These are phyloP conservation scores for Diadegma fenestrale DNA, from an alignment of 2,888 invertebrate species.

Conservation along the genomic window DNA sequence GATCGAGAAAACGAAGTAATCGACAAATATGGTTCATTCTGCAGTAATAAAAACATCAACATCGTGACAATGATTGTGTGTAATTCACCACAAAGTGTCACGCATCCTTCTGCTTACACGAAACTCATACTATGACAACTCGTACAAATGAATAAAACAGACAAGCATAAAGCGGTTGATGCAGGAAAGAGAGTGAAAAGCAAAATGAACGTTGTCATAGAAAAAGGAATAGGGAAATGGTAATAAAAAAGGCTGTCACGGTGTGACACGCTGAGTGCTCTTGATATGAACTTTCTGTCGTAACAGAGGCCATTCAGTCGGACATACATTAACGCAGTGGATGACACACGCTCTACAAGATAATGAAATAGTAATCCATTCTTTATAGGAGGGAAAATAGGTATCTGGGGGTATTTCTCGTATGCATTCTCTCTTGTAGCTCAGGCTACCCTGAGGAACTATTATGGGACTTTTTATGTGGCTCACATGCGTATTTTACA, in stretches of 20 bases:
- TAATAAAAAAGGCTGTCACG: not conserved
- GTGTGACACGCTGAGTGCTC: not conserved
- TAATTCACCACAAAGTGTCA: not conserved
- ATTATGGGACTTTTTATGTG: not conserved
- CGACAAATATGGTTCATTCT: not conserved
- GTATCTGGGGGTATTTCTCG: conserved; percentile 8
- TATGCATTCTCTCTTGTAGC: not conserved
- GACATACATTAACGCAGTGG: not conserved
- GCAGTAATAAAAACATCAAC: not conserved
- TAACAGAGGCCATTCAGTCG: conserved; percentile 1
- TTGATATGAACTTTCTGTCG: not conserved
- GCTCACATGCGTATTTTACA: not conserved
- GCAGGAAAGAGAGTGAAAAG: not conserved
- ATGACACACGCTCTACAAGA: not conserved
- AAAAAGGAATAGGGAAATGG: not conserved
- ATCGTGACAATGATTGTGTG: not conserved
- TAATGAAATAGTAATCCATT: conserved; percentile 6
- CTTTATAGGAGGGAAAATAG: conserved; percentile 2
- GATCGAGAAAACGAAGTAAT: not conserved
- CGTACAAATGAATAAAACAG: not conserved
- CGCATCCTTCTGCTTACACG: not conserved
- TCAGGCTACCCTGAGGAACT: not conserved
- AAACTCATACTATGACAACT: too few species aligned
- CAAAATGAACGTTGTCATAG: not conserved
- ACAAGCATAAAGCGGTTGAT: not conserved